phyloP scores from a whole-genome alignment of 2,888 invertebrate species.

The Eledona agricola region DNA sequence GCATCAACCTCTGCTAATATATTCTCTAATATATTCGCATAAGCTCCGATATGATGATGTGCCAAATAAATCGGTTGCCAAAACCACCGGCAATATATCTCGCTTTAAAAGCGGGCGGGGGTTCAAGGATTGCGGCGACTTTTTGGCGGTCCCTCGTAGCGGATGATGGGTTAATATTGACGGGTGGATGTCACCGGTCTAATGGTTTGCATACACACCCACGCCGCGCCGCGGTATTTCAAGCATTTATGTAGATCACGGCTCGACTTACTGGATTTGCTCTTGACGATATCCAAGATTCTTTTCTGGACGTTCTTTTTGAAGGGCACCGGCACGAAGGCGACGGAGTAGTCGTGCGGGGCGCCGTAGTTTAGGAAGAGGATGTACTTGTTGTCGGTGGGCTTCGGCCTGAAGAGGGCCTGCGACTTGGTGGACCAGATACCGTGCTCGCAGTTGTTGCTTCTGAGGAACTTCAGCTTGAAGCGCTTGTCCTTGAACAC shows the following conservation, averaged over 20 bases:
- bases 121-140: constrained; percentile 8
- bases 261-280: constrained; percentile 55
- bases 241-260: constrained; percentile 40
- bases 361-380: constrained; percentile 69
- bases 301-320: constrained; percentile 48
- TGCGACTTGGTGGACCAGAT: constrained; percentile 50
- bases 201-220: constrained; percentile 42
- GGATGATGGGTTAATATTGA: constrained; percentile 25
- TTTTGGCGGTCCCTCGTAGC: constrained; percentile 1
- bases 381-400: constrained; percentile 67
- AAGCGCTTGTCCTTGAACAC: constrained; percentile 64
- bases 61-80: constrained; percentile 42
- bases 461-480: constrained; percentile 63
- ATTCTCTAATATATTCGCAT: constrained; percentile 29
- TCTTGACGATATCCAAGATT: constrained; percentile 52
- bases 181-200: constrained; percentile 39
- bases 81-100: constrained; percentile 40
- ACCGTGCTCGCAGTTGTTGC: constrained; percentile 38
- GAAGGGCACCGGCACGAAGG: constrained; percentile 65
- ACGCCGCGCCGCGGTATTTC: constrained; percentile 37
- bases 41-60: constrained; percentile 36
- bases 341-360: constrained; percentile 67
- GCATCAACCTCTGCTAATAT: constrained; percentile 39
- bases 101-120: constrained; percentile 25
- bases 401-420: constrained; percentile 33